Conservation (phyloP, 2,888 invertebrate species). For the Xanthorhoe spadicearia region DNA sequence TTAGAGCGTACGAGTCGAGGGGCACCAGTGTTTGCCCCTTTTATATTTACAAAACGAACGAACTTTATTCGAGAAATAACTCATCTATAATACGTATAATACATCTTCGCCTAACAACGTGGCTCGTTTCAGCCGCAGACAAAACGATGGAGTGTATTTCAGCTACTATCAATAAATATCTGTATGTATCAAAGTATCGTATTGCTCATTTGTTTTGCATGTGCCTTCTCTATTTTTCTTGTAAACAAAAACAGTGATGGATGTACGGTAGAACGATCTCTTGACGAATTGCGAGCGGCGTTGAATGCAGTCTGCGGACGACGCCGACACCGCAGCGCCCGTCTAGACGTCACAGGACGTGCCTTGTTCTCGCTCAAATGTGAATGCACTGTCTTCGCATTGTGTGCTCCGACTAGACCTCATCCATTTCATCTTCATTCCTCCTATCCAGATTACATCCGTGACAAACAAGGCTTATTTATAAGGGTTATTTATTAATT, state of each 20-base stretch:
- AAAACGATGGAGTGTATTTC: conserved; percentile 62
- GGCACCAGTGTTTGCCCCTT: conserved; percentile 39
- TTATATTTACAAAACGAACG: conserved; percentile 54
- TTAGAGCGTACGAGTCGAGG: conserved; percentile 27
- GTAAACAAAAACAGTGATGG: conserved; percentile 49
- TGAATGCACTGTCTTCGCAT: conserved; percentile 48
- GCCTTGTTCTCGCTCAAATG: conserved; percentile 52
- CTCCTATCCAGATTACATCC: neutral
- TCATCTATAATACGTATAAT: conserved; percentile 58
- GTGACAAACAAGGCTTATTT: neutral
- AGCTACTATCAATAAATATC: conserved; percentile 60
- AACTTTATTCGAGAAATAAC: conserved; percentile 49
- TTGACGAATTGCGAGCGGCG: conserved; percentile 61
- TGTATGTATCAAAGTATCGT: conserved; percentile 54
- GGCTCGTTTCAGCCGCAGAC: conserved; percentile 59
- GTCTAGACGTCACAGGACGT: conserved; percentile 54
- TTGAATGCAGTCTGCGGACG: conserved; percentile 36
- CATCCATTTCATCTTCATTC: neutral
- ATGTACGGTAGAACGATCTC: conserved; percentile 46
- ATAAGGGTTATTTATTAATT: neutral
- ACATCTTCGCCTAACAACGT: conserved; percentile 59
- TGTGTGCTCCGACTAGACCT: conserved; percentile 19
- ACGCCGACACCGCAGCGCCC: conserved; percentile 40
- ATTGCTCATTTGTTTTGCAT: conserved; percentile 53
- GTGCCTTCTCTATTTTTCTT: conserved; percentile 48